phyloP scores from a whole-genome alignment of 1,140 invertebrate genomes.

The Apis florea region DNA sequence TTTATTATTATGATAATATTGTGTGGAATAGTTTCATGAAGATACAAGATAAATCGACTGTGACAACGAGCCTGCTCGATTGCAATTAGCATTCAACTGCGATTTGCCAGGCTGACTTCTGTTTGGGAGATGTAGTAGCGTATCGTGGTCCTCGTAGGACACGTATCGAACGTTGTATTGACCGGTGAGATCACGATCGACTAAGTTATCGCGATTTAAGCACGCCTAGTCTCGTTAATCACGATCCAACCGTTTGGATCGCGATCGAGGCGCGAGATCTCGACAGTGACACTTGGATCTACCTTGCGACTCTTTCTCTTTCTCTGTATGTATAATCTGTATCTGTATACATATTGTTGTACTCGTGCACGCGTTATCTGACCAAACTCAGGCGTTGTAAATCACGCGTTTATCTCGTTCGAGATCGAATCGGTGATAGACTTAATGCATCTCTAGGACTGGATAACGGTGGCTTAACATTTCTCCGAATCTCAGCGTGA shows the following conservation, averaged over 20 bases:
- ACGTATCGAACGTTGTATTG: not conserved
- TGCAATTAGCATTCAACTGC: slow-evolving; percentile 11
- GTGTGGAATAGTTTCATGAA: slow-evolving; percentile 7
- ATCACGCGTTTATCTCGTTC: slow-evolving; percentile 37
- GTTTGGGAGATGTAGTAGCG: slow-evolving; percentile 8
- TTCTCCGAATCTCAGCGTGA: not conserved
- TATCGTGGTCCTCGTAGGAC: not conserved
- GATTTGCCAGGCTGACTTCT: not conserved
- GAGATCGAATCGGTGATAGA: slow-evolving; percentile 1
- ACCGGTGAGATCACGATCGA: not conserved
- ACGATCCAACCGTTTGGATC: slow-evolving; percentile 9
- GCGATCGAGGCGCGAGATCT: slow-evolving; percentile 15
- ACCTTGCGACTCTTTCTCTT: not conserved
- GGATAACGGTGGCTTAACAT: not conserved
- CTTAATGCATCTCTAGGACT: not conserved
- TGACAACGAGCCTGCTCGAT: not conserved
- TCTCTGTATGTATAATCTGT: not conserved
- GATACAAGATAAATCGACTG: slow-evolving; percentile 21
- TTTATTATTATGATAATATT: not conserved
- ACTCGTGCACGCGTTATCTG: not conserved
- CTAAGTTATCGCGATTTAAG: slow-evolving; percentile 5
- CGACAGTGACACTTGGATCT: slow-evolving; percentile 13
- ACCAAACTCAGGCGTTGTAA: slow-evolving; percentile 23
- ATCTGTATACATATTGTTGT: not conserved
- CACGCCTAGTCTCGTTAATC: slow-evolving; percentile 28